Evolutionary conservation across 2,797 vertebrate genomes (phyloP).

Genomic region (Squalus acanthias): DNA sequence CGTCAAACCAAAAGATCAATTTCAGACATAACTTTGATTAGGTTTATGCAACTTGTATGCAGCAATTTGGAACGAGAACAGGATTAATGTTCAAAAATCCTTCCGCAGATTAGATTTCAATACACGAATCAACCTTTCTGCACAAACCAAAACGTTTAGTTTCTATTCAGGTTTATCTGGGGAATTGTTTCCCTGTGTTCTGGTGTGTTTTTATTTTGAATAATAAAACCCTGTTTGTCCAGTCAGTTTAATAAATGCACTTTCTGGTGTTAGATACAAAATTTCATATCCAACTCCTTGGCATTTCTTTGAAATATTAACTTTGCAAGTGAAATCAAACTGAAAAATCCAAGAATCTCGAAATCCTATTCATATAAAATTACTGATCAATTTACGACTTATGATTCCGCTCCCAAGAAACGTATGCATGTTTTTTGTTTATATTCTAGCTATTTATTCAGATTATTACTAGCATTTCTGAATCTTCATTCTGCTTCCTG

Average conservation of each 20-base stretch:
- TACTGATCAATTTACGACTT: neutral
- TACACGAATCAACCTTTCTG: neutral
- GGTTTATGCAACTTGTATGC: neutral
- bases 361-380: neutral
- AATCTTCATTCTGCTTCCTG: neutral
- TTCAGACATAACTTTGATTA: neutral
- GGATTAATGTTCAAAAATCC: neutral
- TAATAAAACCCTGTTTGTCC: neutral
- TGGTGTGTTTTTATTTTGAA: too few species aligned
- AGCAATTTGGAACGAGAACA: neutral
- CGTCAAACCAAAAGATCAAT: neutral
- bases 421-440: too few species aligned
- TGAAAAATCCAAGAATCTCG: neutral
- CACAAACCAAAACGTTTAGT: neutral
- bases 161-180: neutral
- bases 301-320: neutral
- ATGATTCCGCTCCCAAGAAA: neutral
- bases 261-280: neutral
- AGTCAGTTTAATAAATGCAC: neutral
- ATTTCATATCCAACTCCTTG: neutral
- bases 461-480: neutral
- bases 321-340: neutral
- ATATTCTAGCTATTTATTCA: neutral
- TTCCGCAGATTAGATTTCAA: neutral
- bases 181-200: neutral